phyloP scores from a whole-genome alignment of 2,113 vertebrate species.

The Eolophus roseicapilla region DNA sequence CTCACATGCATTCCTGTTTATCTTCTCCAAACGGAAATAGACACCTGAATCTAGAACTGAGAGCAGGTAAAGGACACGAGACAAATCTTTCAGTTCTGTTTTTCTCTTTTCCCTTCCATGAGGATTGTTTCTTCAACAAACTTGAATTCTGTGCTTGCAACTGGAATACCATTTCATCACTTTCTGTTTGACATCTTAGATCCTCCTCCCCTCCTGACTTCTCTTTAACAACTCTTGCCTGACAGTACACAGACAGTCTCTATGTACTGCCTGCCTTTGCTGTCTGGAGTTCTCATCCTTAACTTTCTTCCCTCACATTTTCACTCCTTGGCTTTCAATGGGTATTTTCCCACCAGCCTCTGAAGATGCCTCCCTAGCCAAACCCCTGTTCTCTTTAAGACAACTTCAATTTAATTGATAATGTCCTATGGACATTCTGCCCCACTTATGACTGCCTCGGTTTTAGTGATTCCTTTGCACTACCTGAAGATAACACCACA shows the following conservation, averaged over 20 bases:
- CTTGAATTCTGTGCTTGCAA: background rate
- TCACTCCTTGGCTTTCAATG: background rate
- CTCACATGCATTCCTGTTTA: background rate
- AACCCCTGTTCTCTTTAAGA: background rate
- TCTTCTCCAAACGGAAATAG: background rate
- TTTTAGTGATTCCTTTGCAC: background rate
- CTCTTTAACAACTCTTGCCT: background rate
- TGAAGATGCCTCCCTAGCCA: background rate
- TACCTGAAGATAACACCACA: background rate
- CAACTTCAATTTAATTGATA: background rate
- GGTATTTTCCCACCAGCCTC: background rate
- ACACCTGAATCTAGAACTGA: background rate
- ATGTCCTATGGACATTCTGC: background rate
- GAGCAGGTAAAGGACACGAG: background rate
- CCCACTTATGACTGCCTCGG: rapidly evolving
- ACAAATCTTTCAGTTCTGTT: background rate
- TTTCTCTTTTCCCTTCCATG: background rate
- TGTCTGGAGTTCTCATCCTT: background rate
- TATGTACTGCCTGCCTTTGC: background rate
- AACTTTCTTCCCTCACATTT: background rate
- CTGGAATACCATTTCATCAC: background rate
- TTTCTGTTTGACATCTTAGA: background rate
- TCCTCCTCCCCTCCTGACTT: background rate
- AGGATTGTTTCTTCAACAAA: background rate
- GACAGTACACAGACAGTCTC: background rate